Percentiles rank a stretch among this genome's conserved stretches.
Evolutionary conservation across 2,113 vertebrate genomes (phyloP).

Genomic region (Sylvilagus bachmani): DNA sequence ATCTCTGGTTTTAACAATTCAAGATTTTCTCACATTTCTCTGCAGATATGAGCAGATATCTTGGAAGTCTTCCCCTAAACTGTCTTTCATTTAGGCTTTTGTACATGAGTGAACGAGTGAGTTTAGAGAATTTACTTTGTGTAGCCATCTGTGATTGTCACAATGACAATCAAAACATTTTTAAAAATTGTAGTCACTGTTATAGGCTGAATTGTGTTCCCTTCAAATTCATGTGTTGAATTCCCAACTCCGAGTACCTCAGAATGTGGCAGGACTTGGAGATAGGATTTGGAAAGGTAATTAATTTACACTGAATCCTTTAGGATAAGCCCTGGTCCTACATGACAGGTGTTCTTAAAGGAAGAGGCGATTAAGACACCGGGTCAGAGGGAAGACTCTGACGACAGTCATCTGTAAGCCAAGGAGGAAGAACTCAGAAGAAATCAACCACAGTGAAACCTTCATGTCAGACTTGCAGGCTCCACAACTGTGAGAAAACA

Average conservation of each 20-base stretch:
- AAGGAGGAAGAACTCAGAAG: neutral
- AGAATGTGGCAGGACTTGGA: neutral
- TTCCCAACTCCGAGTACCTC: neutral
- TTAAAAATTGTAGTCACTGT: neutral
- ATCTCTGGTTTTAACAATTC: neutral
- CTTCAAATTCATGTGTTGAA: neutral
- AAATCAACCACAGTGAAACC: neutral
- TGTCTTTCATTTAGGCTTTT: neutral
- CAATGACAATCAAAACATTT: neutral
- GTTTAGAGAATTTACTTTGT: constrained; percentile 29
- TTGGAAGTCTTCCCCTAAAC: neutral
- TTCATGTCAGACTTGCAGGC: no score
- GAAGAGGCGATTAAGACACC: neutral
- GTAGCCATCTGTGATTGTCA: neutral
- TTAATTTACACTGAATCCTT: neutral
- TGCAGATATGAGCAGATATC: neutral
- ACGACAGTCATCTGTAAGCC: neutral
- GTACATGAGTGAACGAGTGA: neutral
- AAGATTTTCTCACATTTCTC: neutral
- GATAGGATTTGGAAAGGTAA: neutral
- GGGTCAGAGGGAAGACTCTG: neutral
- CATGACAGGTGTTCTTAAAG: neutral
- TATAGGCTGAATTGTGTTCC: neutral
- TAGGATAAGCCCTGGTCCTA: neutral
- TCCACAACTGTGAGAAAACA: no score